These are phyloP conservation scores for Peromyscus nudipes DNA, from an alignment of 2,797 vertebrate species.

Conservation along the genomic window DNA sequence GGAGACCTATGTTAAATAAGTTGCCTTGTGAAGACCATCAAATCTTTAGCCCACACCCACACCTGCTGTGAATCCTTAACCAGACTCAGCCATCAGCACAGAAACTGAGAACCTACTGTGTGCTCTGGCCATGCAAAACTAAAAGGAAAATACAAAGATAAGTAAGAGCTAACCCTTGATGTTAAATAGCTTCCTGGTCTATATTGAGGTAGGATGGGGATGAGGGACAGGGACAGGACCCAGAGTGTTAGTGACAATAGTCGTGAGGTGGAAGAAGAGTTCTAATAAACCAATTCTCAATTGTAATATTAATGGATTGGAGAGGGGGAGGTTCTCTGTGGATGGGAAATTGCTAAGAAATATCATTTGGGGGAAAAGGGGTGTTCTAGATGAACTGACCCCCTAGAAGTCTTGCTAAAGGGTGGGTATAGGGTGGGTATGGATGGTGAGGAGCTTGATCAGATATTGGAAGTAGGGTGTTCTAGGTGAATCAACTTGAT, in stretches of 20 bases:
- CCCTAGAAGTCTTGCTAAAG: neutral
- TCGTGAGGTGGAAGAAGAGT: neutral
- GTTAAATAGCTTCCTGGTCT: neutral
- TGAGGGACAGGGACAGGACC: neutral
- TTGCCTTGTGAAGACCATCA: neutral
- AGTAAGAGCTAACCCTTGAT: neutral
- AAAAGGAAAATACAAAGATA: neutral
- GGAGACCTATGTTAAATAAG: neutral
- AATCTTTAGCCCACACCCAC: neutral
- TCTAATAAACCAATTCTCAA: neutral
- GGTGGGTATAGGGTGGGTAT: neutral
- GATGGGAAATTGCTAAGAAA: neutral
- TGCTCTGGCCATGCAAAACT: neutral
- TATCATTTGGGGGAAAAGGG: neutral
- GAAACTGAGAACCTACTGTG: neutral
- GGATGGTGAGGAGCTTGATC: neutral
- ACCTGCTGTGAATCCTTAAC: neutral
- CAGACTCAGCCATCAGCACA: neutral
- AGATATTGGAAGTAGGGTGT: neutral
- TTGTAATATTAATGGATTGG: neutral
- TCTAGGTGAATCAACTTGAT: neutral
- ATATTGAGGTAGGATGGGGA: fast-evolving
- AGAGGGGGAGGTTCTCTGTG: neutral
- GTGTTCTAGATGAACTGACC: neutral
- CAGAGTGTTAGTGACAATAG: neutral